Base-by-base conservation (phyloP, 2,797 vertebrate species). In the Melanotaenia pygmaea region DNA sequence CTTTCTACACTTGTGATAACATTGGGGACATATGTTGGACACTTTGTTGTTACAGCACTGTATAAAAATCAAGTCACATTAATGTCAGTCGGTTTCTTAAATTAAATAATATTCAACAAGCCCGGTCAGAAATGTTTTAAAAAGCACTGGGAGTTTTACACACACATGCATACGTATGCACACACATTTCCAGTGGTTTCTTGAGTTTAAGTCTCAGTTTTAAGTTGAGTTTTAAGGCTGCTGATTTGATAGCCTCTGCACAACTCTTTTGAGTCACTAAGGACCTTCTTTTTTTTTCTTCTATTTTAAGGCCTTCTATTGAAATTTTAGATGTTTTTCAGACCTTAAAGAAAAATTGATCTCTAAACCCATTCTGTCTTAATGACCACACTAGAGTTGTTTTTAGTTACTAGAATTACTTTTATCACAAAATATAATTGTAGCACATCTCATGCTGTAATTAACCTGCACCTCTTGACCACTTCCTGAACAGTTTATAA, bases 321-420 rank as follows among this genome's bases (percentile, higher is more conserved):
- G 69, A 76, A 64, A 37, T 74, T 77, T 76, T 40, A 38, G 37
- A 56, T 62, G 37, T 68, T 61, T 28, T 74, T 28, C 45, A 54
- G 18, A 9, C 63, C 69, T 57, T 63, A 40, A 43, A 65, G 59
- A 56, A 43, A 65, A 24, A 45, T 20, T 54, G 11, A 53, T 70
- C 53, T 58, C n/a, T 63, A 59, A 70, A 45, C 32, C 22, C 51
- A 54, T 20, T 51, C 51, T 51, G 16, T 47, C 34, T 69, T 85
- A 83, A 80, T 80, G 72, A 82, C 59, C 50, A 47, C 66, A 71
- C 76, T 20, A 70, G 70, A 74, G 72, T 75, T 61, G 76, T 82
- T 56, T 28, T 28, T 28, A 26, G 24, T 26, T 26, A 26, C 24
- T 26, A 26, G 24, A 26, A 26, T 26, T 26, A 26, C 24, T 26